Evolutionary conservation across 2,888 invertebrate species (phyloP).

Genomic region (Arctia plantaginis): DNA sequence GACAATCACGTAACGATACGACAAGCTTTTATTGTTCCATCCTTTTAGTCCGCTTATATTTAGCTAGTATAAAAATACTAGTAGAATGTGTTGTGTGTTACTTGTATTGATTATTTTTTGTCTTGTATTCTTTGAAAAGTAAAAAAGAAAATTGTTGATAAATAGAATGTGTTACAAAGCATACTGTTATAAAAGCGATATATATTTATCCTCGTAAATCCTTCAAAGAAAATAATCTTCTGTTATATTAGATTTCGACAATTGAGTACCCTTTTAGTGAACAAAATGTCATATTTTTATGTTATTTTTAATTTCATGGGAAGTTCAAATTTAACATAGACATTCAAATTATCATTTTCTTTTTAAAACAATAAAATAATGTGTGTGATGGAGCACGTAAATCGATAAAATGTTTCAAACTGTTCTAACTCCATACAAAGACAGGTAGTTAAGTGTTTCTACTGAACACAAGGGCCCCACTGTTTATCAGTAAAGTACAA

Average conservation of each 20-base stretch:
- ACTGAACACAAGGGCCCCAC: not conserved
- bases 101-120: not conserved
- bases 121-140: not conserved
- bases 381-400: too few species aligned
- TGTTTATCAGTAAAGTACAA: not conserved
- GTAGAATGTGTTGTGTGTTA: not conserved
- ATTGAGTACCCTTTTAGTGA: not conserved
- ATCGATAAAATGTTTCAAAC: not conserved
- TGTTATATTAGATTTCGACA: not conserved
- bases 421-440: not conserved
- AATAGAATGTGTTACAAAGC: not conserved
- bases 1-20: constrained; percentile 17
- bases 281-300: not conserved
- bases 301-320: not conserved
- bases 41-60: constrained; percentile 24
- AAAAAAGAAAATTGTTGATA: not conserved
- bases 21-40: constrained; percentile 23
- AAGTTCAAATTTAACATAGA: not conserved
- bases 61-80: not conserved
- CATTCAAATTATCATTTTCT: not conserved
- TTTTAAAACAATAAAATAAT: too few species aligned
- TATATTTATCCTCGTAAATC: not conserved
- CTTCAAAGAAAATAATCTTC: not conserved
- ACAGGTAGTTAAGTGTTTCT: not conserved
- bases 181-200: not conserved